These are phyloP conservation scores for Cacatua alba DNA, from an alignment of 2,113 vertebrate genomes.

Conservation along the genomic window DNA sequence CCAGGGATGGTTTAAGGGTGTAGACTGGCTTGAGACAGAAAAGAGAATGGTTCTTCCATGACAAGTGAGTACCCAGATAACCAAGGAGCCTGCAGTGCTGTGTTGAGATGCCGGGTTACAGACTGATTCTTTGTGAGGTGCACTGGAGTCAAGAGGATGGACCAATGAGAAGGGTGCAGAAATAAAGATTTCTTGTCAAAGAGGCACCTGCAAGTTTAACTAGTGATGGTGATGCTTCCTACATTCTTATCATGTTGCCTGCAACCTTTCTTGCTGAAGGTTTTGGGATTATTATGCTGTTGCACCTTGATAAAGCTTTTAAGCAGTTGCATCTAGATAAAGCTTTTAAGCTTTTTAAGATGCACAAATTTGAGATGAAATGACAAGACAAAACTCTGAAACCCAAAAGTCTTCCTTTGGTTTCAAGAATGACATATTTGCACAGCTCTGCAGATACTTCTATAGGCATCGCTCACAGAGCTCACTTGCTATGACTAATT, in stretches of 20 bases:
- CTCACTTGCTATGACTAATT: not conserved
- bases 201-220: not conserved
- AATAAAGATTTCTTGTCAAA: not conserved
- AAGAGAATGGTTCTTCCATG: not conserved
- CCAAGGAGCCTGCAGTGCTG: not conserved
- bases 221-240: not conserved
- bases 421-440: not conserved
- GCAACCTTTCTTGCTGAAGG: not conserved
- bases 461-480: not conserved
- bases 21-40: not conserved
- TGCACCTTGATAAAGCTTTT: not conserved
- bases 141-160: accelerated
- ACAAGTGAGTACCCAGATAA: accelerated
- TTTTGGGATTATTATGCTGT: not conserved
- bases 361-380: not conserved
- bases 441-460: not conserved
- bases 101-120: not conserved
- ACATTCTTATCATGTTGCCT: not conserved
- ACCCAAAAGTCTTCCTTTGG: not conserved
- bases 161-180: not conserved
- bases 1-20: not conserved
- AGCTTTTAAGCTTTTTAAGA: not conserved
- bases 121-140: accelerated
- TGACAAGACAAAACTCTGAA: not conserved
- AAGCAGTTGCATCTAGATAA: not conserved